phyloP scores from a whole-genome alignment of 1,140 invertebrate species.

The Diachasmimorpha longicaudata region DNA sequence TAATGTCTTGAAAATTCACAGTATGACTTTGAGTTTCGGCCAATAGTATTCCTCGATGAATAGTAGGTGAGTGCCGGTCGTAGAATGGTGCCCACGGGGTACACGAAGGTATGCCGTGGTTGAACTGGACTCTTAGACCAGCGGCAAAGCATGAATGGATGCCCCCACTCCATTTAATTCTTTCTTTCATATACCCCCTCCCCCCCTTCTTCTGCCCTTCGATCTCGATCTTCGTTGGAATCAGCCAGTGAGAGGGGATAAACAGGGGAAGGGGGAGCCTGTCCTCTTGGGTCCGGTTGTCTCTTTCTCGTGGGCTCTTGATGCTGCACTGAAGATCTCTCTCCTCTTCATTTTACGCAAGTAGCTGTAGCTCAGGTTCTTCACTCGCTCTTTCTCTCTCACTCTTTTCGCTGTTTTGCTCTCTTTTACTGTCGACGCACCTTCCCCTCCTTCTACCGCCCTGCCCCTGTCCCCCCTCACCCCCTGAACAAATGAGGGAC shows the following conservation, averaged over 20 bases:
- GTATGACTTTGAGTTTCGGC: neutral
- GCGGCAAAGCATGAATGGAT: slow-evolving; percentile 63
- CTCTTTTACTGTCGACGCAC: slow-evolving; percentile 28
- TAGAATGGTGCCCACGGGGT: slow-evolving; percentile 53
- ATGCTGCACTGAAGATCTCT: neutral
- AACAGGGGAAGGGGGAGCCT: neutral
- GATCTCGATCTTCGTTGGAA: slow-evolving; percentile 2
- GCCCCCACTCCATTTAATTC: slow-evolving; percentile 47
- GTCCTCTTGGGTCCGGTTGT: neutral
- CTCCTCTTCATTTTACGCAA: too few species aligned
- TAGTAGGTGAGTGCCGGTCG: slow-evolving; percentile 42
- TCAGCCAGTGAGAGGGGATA: neutral
- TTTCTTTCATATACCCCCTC: slow-evolving; percentile 5
- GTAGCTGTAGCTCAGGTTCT: neutral
- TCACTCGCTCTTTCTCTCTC: neutral
- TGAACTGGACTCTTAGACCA: slow-evolving; percentile 60
- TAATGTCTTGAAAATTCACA: neutral
- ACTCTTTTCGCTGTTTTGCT: neutral
- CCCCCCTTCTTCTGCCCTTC: neutral
- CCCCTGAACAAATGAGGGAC: slow-evolving; percentile 1
- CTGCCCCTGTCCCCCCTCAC: neutral
- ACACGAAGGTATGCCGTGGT: slow-evolving; percentile 58
- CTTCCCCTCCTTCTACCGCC: slow-evolving; percentile 23
- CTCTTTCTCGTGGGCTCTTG: neutral
- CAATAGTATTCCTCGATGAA: neutral